phyloP scores from a whole-genome alignment of 2,888 invertebrate genomes.

The Ectemnius lituratus region DNA sequence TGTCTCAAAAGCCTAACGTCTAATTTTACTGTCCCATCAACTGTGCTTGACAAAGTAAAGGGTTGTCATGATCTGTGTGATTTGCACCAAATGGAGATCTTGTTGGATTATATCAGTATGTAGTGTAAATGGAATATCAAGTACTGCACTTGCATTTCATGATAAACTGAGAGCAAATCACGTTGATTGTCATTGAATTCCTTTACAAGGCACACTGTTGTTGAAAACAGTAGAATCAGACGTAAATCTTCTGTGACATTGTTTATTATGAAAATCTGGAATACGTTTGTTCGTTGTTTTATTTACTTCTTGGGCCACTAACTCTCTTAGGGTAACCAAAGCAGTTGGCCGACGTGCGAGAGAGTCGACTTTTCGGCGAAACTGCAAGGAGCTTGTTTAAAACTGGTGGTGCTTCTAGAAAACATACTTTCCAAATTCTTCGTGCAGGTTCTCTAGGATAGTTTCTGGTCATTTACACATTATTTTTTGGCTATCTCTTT shows the following conservation, averaged over 20 bases:
- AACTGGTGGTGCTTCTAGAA: not conserved
- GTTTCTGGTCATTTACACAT: conserved; percentile 69
- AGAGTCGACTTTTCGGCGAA: not conserved
- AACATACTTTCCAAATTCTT: conserved; percentile 22
- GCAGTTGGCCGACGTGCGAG: conserved; percentile 1
- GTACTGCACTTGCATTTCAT: too few species aligned
- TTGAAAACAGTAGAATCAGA: not conserved
- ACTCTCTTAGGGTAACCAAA: conserved; percentile 71
- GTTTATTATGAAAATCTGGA: conserved; percentile 37
- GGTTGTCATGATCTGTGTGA: not conserved
- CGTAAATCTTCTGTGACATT: conserved; percentile 31
- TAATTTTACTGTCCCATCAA: not conserved
- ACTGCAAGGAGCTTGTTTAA: not conserved
- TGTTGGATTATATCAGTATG: not conserved
- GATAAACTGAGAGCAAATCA: not conserved
- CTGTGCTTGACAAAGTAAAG: not conserved
- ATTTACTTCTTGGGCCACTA: conserved; percentile 67
- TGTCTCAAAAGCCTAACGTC: conserved; percentile 35
- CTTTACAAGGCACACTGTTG: not conserved
- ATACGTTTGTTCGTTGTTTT: conserved; percentile 51
- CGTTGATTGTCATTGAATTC: not conserved
- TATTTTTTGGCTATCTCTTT: too few species aligned
- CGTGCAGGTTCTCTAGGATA: conserved; percentile 68
- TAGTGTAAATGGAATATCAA: too few species aligned
- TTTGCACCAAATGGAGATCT: not conserved